Percentiles rank a stretch among this genome's conserved stretches.
Evolutionary conservation across 2,888 invertebrate species (phyloP).

Genomic region (Atherix ibis): DNA sequence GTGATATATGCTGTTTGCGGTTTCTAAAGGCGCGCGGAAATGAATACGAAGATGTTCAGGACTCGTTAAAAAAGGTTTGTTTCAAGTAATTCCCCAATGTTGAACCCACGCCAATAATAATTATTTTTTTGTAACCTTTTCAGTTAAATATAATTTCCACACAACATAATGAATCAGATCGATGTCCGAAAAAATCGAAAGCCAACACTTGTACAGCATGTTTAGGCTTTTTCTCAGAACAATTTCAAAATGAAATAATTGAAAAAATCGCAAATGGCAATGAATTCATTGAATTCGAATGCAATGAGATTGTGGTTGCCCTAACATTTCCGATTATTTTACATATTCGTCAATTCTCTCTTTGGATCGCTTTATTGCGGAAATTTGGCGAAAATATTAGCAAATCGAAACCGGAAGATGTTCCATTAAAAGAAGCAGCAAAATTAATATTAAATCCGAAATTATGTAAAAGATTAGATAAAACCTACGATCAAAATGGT

Average conservation of each 20-base stretch:
- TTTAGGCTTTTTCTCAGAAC: slow-evolving; percentile 51
- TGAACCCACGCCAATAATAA: slow-evolving; percentile 2
- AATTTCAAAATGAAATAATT: slow-evolving; percentile 36
- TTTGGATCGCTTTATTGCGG: slow-evolving; percentile 41
- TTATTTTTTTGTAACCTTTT: not conserved
- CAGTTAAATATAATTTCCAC: not conserved
- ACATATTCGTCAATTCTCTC: slow-evolving; percentile 47
- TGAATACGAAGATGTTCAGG: slow-evolving; percentile 37
- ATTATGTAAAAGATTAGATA: slow-evolving; percentile 39
- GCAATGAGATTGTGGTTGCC: slow-evolving; percentile 47
- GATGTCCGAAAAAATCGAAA: slow-evolving; percentile 34
- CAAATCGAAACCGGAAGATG: slow-evolving; percentile 26
- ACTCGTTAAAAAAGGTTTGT: slow-evolving; percentile 38
- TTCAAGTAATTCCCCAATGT: not conserved
- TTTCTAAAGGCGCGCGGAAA: slow-evolving; percentile 43
- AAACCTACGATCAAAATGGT: slow-evolving; percentile 38
- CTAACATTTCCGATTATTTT: slow-evolving; percentile 54
- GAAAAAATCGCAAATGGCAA: slow-evolving; percentile 37
- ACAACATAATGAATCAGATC: slow-evolving; percentile 7
- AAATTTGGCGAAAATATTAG: slow-evolving; percentile 37
- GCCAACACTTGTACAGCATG: slow-evolving; percentile 48
- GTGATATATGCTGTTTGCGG: slow-evolving; percentile 51
- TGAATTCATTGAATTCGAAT: slow-evolving; percentile 42
- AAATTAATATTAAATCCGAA: slow-evolving; percentile 51
- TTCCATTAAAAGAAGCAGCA: slow-evolving; percentile 62